Conservation (phyloP, 2,113 vertebrate genomes). For the Cynoglossus semilaevis region DNA sequence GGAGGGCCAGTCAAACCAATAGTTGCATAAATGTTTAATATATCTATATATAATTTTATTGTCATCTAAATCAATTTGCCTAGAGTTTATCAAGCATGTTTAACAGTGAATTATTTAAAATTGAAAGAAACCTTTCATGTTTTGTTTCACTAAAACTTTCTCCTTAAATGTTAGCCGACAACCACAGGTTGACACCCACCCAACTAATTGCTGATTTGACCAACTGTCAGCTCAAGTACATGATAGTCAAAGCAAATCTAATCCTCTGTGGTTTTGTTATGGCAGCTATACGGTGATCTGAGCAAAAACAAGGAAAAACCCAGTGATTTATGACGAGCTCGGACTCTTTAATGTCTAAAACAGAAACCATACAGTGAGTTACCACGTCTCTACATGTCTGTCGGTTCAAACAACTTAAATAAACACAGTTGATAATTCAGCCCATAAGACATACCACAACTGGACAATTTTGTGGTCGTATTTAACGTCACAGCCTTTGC, state of each 20-base stretch:
- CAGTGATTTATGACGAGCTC: neutral
- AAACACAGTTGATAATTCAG: neutral
- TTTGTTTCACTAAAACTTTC: neutral
- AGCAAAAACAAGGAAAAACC: neutral
- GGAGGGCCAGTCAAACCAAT: too few species aligned
- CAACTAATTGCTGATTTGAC: neutral
- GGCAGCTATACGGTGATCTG: neutral
- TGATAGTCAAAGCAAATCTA: neutral
- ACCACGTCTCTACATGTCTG: neutral
- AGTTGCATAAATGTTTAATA: too few species aligned
- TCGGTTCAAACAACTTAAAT: neutral
- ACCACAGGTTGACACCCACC: neutral
- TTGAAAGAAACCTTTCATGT: too few species aligned
- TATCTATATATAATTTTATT: too few species aligned
- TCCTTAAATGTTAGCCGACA: neutral
- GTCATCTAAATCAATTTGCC: too few species aligned
- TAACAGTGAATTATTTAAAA: too few species aligned
- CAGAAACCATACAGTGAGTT: neutral
- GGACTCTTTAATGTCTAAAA: neutral
- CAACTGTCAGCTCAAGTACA: neutral
- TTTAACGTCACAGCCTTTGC: neutral
- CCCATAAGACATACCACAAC: neutral
- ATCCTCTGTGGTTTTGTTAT: neutral
- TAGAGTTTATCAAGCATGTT: too few species aligned
- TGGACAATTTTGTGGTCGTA: neutral